Evolutionary conservation across 2,888 invertebrate genomes (phyloP), one percentile per base, ranked within the genome.

Genomic region (Aleiodes leptofemur): DNA sequence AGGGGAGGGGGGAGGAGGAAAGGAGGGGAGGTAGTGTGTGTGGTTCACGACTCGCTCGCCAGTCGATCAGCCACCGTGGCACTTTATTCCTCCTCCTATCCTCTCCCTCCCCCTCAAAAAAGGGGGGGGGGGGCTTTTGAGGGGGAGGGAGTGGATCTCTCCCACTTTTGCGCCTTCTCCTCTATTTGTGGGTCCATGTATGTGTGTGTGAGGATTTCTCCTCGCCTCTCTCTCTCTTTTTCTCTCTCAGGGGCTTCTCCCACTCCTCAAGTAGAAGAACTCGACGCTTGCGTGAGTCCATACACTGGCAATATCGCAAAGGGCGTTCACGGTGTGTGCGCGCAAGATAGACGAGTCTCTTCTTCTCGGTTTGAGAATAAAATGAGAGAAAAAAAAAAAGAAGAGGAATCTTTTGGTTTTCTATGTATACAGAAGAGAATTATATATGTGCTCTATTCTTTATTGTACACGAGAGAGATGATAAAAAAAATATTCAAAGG

Each of bases 41-140:
- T 83, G 85, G 81, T 83, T 80, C 77, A 77, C 79, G 86, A 86
- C 84, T 85, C 84, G 87, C 87, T 85, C 82, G 86, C 87, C 83
- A 85, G 86, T 77, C 83, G 83, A 82, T 82, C 84, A 85, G 85
- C 85, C 86, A 86, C 85, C 87, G 87, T 87, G 84, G 86, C 87
- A 87, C 85, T 86, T 85, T 82, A 81, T 81, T 83, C 82, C 82
- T 82, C 82, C 83, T 79, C 56, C 68, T 16, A 34, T 61, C 29
- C 69, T 72, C 66, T 29, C 72, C 64, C 69, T 64, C 59, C 51
- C 51, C 66, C 73, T 59, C 23, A 14, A 34, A 55, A n/a, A n/a
- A n/a, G n/a, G n/a, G n/a, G n/a, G n/a, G n/a, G n/a, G n/a, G n/a
- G n/a, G n/a, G n/a, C n/a, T n/a, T n/a, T n/a, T n/a, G n/a, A n/a